Conservation (phyloP, 2,113 vertebrate genomes). For the Sinocyclocheilus grahami region DNA sequence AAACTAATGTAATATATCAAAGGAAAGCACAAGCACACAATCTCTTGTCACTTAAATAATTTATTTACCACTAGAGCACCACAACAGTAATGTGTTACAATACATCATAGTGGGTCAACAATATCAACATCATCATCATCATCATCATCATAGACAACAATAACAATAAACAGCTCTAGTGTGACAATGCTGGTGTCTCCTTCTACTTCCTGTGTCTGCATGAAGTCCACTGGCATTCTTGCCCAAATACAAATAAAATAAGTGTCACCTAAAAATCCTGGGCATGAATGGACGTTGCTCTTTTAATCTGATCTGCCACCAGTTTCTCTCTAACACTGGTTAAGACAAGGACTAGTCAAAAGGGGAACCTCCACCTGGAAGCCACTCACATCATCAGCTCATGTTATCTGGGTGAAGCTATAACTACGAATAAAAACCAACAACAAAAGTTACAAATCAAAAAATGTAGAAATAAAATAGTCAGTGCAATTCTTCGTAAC, state of each 20-base stretch:
- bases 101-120: conserved; percentile 86
- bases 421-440: conserved; percentile 54
- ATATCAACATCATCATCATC: conserved; percentile 77
- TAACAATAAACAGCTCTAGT: conserved; percentile 62
- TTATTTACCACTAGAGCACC: conserved; percentile 96
- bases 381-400: conserved; percentile 53
- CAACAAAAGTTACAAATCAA: conserved; percentile 43
- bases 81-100: conserved; percentile 89
- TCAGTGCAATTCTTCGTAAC: conserved; percentile 85
- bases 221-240: conserved; percentile 59
- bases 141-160: conserved; percentile 77
- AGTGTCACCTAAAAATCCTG: conserved; percentile 47
- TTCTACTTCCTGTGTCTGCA: conserved; percentile 50
- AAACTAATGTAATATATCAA: too few relatives aligned
- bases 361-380: conserved; percentile 18
- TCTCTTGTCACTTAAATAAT: conserved; percentile 87
- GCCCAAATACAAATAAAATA: conserved; percentile 5
- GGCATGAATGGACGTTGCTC: conserved; percentile 3
- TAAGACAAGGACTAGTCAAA: conserved; percentile 16
- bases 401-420: conserved; percentile 34
- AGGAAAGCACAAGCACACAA: not conserved
- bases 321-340: conserved; percentile 9
- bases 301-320: conserved; percentile 22
- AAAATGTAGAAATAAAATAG: conserved; percentile 65
- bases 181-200: conserved; percentile 61